Conservation (phyloP, 2,113 vertebrate genomes). For the Phycodurus eques region DNA sequence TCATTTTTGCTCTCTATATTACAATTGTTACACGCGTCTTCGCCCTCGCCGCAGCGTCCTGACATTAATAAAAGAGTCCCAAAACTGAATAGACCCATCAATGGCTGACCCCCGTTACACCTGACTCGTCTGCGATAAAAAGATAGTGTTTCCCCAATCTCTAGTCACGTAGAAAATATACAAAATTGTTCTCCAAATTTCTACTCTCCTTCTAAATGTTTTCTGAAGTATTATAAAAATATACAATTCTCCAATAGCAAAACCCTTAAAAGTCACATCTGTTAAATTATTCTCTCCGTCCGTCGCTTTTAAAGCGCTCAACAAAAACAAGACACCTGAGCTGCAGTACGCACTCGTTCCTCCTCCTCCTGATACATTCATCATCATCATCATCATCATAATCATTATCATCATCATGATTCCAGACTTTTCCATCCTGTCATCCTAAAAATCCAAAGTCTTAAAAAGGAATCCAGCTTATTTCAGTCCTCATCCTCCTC, state of each 20-base stretch:
- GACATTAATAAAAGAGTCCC: conserved; percentile 35
- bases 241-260: conserved; percentile 79
- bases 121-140: conserved; percentile 58
- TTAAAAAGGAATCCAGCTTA: conserved; percentile 41
- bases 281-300: conserved; percentile 68
- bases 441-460: conserved; percentile 37
- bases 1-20: conserved; percentile 68
- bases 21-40: conserved; percentile 61
- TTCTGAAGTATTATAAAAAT: conserved; percentile 77
- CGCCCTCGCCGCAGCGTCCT: conserved; percentile 47
- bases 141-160: conserved; percentile 44
- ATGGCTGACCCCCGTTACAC: conserved; percentile 52
- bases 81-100: conserved; percentile 34
- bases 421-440: conserved; percentile 48
- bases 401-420: conserved; percentile 34
- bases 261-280: conserved; percentile 74
- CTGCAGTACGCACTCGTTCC: conserved; percentile 51
- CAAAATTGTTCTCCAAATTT: conserved; percentile 76
- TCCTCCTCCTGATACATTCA: conserved; percentile 64
- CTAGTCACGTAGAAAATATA: conserved; percentile 76
- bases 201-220: conserved; percentile 52
- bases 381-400: conserved; percentile 46
- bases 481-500: conserved; percentile 34
- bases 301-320: conserved; percentile 59
- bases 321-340: conserved; percentile 71